A percentile compares a stretch with the other conserved stretches of the same genome.
These are phyloP conservation scores for Acleris holmiana DNA, from an alignment of 2,888 invertebrate genomes.

Conservation along the genomic window DNA sequence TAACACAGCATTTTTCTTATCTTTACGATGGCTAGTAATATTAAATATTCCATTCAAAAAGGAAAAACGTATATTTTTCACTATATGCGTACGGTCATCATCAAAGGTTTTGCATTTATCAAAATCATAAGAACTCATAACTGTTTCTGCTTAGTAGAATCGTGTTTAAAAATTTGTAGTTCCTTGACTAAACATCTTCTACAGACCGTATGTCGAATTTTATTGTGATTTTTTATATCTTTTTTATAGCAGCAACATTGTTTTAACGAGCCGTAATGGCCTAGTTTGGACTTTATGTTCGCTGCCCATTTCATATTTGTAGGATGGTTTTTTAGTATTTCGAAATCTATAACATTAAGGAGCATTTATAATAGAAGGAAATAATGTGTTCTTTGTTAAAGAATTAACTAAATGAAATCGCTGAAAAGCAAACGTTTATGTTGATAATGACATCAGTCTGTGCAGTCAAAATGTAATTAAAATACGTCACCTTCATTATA, in stretches of 20 bases:
- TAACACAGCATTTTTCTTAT: slow-evolving; percentile 3
- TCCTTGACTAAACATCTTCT: neutral
- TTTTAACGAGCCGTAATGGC: slow-evolving; percentile 49
- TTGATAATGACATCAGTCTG: too few species aligned
- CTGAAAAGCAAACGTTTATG: too few species aligned
- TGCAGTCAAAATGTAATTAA: too few species aligned
- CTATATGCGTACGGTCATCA: too few species aligned
- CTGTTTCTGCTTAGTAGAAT: neutral
- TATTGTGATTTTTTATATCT: slow-evolving; percentile 45
- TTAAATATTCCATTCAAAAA: too few species aligned
- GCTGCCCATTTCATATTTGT: slow-evolving; percentile 6
- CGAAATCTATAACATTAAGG: neutral
- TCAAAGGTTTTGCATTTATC: too few species aligned
- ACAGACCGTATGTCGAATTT: slow-evolving; percentile 38
- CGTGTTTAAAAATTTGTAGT: neutral
- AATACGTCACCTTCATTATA: too few species aligned
- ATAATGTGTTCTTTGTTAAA: too few species aligned
- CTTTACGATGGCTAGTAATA: slow-evolving; percentile 1
- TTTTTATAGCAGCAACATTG: slow-evolving; percentile 43
- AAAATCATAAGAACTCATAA: neutral
- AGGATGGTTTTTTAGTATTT: slow-evolving; percentile 5
- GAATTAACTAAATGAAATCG: too few species aligned
- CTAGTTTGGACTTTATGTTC: slow-evolving; percentile 26
- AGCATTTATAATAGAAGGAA: too few species aligned
- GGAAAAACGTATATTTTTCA: too few species aligned